Base-by-base conservation (phyloP, 2,113 vertebrate species). In the Larimichthys crocea region DNA sequence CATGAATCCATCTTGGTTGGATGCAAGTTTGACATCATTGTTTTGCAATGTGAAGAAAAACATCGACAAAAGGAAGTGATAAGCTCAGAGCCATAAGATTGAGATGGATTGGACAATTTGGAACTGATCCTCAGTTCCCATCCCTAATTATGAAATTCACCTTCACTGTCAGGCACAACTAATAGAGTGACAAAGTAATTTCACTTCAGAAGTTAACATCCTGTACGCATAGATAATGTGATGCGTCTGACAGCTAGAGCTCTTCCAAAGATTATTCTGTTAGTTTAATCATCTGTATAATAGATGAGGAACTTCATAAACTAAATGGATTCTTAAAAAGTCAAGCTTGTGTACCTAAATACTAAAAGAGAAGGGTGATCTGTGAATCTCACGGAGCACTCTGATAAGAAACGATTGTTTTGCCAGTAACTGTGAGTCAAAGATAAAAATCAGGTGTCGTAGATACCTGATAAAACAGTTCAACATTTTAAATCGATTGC, bases 281-380 rank as follows among this genome's bases (percentile, higher is more conserved):
- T 7, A 10, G 52, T 15, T n/a, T n/a, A 40, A n/a, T 16, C 24
- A 10, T 57, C 56, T 31, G 16, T 5, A 22, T 12, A 73, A 19
- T 40, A 22, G 20, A 57, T 53, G 60, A 65, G 40, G 14, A 6
- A 40, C 44, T 24, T 15, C 22, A 31, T 3, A 15, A 1, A 44
- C 12, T 52, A 60, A 26, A 50, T 40, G 60, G 31, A 22, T 74
- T 8, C 40, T 57, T 53, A 20, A 74, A 63, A 74, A 35, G 19
- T 24, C 14, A 5, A 66, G 15, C 15, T 12, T 9, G 5, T 15
- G 22, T 26, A 10, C 17, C 22, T 29, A 3, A 53, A 26, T 20
- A 55, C 10, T 14, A 26, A 44, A 17, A n/a, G 8, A 29, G 7
- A 29, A 14, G 16, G 20, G n/a, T 44, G 4, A 29, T 5, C 5